A percentile compares a stretch with the other conserved stretches of the same genome.
phyloP scores from a whole-genome alignment of 2,888 invertebrate genomes.

The Chymomyza fuscimana region DNA sequence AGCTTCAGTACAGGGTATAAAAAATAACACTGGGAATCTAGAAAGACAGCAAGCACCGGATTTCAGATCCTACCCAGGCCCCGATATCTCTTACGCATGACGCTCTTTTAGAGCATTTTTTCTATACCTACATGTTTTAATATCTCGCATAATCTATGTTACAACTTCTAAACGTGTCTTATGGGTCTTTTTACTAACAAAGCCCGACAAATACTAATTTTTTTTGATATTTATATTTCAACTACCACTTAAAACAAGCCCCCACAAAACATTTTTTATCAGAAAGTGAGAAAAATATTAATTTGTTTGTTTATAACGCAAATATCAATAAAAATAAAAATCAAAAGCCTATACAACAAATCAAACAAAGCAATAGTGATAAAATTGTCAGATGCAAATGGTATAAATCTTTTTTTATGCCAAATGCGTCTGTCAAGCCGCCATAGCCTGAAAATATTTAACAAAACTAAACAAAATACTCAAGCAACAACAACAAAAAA shows the following conservation, averaged over 20 bases:
- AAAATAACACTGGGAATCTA: too few relatives aligned
- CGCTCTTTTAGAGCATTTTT: neutral
- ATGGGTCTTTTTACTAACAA: neutral
- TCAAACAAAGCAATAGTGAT: conserved; percentile 69
- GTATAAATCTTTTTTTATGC: conserved; percentile 3
- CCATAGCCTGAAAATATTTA: conserved; percentile 62
- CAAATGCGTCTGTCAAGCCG: conserved; percentile 36
- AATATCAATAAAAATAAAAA: conserved; percentile 24
- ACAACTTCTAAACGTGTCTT: neutral
- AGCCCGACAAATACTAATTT: neutral
- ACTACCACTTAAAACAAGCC: conserved; percentile 5
- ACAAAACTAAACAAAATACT: conserved; percentile 44
- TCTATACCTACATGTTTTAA: neutral
- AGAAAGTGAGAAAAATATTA: conserved; percentile 57
- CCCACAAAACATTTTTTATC: conserved; percentile 49
- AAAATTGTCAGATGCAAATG: conserved; percentile 41
- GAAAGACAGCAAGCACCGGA: too few relatives aligned
- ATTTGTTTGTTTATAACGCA: conserved; percentile 48
- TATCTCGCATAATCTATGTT: neutral
- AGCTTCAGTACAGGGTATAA: too few relatives aligned
- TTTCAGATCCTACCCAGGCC: too few relatives aligned
- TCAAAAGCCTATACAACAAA: conserved; percentile 51
- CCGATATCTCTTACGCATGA: too few relatives aligned
- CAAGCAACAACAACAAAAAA: conserved; percentile 30
- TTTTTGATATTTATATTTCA: conserved; percentile 5